Conservation (phyloP, 2,797 vertebrate genomes). For the Thripadectes ignobilis region DNA sequence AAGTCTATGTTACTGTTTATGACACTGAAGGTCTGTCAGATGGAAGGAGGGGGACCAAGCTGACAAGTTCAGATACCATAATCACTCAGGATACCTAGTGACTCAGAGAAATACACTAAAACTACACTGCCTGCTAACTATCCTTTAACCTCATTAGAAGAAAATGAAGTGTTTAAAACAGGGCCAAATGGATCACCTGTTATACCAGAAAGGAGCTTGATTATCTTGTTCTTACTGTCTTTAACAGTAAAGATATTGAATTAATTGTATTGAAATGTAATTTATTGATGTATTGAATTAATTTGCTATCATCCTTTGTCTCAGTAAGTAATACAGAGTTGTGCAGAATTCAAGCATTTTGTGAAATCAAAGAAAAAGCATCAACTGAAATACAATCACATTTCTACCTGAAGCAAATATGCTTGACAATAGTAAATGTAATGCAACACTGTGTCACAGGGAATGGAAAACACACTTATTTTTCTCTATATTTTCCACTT, state of each 20-base stretch:
- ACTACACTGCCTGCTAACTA: neutral
- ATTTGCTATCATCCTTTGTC: neutral
- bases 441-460: neutral
- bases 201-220: neutral
- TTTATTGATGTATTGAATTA: neutral
- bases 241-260: neutral
- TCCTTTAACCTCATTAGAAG: neutral
- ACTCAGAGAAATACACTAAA: neutral
- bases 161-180: neutral
- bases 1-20: neutral
- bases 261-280: neutral
- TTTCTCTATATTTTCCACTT: neutral
- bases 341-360: neutral
- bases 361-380: slow-evolving; percentile 28
- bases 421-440: neutral
- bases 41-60: neutral
- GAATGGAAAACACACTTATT: slow-evolving; percentile 1
- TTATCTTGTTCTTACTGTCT: neutral
- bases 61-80: neutral
- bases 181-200: neutral
- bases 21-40: neutral
- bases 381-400: neutral
- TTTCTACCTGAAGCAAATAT: slow-evolving; percentile 34
- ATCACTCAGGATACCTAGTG: neutral
- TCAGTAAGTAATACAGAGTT: neutral